Base-by-base conservation (phyloP, 2,888 invertebrate genomes). In the Cynaeus angustus region DNA sequence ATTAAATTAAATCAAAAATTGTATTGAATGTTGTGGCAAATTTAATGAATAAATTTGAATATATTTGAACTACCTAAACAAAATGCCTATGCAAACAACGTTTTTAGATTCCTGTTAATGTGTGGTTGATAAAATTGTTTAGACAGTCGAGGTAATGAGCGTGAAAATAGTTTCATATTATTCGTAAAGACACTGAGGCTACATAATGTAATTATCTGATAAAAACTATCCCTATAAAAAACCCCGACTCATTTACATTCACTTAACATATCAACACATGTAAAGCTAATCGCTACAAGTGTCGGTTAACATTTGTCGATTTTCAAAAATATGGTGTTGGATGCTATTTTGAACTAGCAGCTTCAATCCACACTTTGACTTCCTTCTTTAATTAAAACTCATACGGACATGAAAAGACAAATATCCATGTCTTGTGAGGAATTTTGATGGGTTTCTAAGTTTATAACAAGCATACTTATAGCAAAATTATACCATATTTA, bases 1-100 rank as follows among this genome's bases (percentile, higher is more conserved):
- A 50, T 50, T 50, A 7, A 46, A 21, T 9, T 46, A 8, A 33
- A 6, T 33, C n/a, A 33, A 33, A 6, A 33, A 33, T 4, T 43
- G n/a, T 6, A 45, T 13, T 26, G 10, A 26, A 41, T 50, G 16
- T 50, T 45, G 13, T 28, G 12, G 33, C 9, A 41, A 8, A 12
- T 56, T 56, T 33, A 55, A 55, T 55, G 55, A 55, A 55, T 55
- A 55, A 56, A 56, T 56, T 56, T 43, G 43, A 56, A 41, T 56
- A 41, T 10, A 33, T 41, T 55, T 16, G 3, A 26, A n/a, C 12
- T 41, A n/a, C 38, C 16, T 16, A 33, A 55, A 37, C 55, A 55
- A 33, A 53, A 53, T 14, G 10, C 41, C 56, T 30, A 7, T 56
- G 56, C 26, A 56, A 56, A 56, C 26, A 56, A n/a, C 26, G 9